Base-by-base conservation (phyloP, 2,113 vertebrate species). In the Hepsetus odoe region DNA sequence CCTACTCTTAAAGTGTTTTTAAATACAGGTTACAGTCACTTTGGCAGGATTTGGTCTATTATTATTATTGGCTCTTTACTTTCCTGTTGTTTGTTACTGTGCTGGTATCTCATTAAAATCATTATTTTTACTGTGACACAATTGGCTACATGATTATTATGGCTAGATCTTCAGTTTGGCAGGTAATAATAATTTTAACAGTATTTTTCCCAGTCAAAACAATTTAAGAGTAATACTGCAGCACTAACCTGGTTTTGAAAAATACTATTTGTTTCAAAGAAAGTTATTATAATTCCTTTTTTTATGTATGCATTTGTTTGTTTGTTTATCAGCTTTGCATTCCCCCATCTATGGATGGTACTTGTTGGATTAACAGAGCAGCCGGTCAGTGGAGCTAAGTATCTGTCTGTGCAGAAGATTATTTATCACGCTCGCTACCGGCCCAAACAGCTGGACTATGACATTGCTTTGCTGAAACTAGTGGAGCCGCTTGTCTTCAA, bases 401-500 rank as follows among this genome's bases (percentile, higher is more conserved):
- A 89, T 55, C 81, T 89, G 53, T 72, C 85, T 5, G 90, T 94
- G 72, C 85, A 91, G 75, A 86, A 82, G 78, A 93, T 94, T 32
- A 30, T 92, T 4, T 88, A 89, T 79, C 91, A 93, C 18, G 1
- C 51, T 18, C 84, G 72, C 3, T 93, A 94, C 84, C 80, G 82
- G 12, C 80, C 82, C 16, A 90, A 87, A 82, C 83, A 76, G 16
- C 86, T 91, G 24, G 88, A 92, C 83, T 89, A 91, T 18, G 93
- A 94, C 73, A 87, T 94, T 0, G 92, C 92, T 0, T 85, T 93
- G 44, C 88, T 94, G 84, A 93, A 88, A 78, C 88, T 94, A 44
- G 58, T 55, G 49, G 40, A 73, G 20, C 64, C 90, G 0, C 90
- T 94, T 0, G 40, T 10, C 18, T 92, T 94, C 42, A 90, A 87